Evolutionary conservation across 2,113 vertebrate species (phyloP).

Genomic region (Onychostoma macrolepis): DNA sequence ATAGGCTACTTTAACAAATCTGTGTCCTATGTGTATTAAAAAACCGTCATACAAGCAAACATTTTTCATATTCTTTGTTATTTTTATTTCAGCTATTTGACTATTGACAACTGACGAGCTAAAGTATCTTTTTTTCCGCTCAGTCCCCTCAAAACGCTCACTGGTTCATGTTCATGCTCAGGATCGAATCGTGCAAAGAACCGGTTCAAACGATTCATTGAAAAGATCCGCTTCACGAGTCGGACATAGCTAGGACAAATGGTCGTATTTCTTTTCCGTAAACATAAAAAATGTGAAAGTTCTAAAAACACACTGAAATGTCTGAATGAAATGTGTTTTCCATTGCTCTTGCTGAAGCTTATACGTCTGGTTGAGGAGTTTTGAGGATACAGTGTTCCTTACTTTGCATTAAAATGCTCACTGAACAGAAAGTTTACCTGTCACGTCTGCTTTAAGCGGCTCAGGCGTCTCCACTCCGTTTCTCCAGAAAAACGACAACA

Average conservation of each 20-base stretch:
- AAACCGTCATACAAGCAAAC: too few species aligned
- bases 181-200: neutral
- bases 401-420: neutral
- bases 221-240: neutral
- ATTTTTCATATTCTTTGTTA: too few species aligned
- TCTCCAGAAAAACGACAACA: constrained; percentile 49
- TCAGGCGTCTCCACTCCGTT: constrained; percentile 57
- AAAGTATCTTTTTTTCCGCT: too few species aligned
- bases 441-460: constrained; percentile 56
- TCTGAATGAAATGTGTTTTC: neutral
- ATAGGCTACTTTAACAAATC: too few species aligned
- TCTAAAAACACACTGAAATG: neutral
- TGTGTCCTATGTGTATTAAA: too few species aligned
- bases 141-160: too few species aligned
- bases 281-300: neutral
- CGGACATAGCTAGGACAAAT: too few species aligned
- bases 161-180: too few species aligned
- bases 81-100: too few species aligned
- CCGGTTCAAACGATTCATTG: neutral
- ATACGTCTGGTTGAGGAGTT: too few species aligned
- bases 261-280: neutral
- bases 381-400: neutral
- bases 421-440: constrained; percentile 42
- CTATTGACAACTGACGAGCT: too few species aligned
- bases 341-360: neutral